Evolutionary conservation across 2,888 invertebrate species (phyloP), one percentile per base, ranked within the genome.

Genomic region (Ormyrus thymus): DNA sequence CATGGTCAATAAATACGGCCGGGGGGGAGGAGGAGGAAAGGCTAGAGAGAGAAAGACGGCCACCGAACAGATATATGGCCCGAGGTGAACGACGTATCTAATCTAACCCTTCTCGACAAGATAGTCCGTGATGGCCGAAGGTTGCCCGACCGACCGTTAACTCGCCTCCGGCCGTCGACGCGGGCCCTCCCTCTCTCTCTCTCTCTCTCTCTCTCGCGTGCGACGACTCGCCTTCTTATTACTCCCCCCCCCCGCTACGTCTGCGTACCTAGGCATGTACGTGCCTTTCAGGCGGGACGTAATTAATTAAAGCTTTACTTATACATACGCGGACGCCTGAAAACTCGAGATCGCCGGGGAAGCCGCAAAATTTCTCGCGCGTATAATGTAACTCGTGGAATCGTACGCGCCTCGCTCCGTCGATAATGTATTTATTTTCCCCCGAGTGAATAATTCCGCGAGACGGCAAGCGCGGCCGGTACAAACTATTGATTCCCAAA

Each of bases 51-150:
- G 56, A 53, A 61, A 75, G 76, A 73, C 86, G 85, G 85, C 29
- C 43, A 65, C 29, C 85, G 83, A 84, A 86, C 84, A 84, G 84
- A 88, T 88, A 87, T 88, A 88, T 86, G 86, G 86, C 86, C 85
- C 81, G 81, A 84, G 85, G 84, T 85, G 86, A 86, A 86, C 87
- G 87, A 89, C 86, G 87, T 87, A 86, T 89, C 89, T 88, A 89
- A 89, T 89, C 88, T 87, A 87, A 88, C 89, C 88, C 88, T 88
- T 88, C 85, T 84, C 86, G 86, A 87, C 88, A 87, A 88, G 88
- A 88, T 88, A 88, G 86, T 85, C 85, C 82, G 84, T 84, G 86
- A 86, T 84, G 86, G 83, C 79, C 82, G 83, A 72, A 78, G 76
- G 76, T 73, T 76, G 13, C 48, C 69, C 59, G 70, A 53, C 75